Evolutionary conservation across 2,888 invertebrate genomes (phyloP), one percentile per base, ranked within the genome.

Genomic region (Archips xylosteana): DNA sequence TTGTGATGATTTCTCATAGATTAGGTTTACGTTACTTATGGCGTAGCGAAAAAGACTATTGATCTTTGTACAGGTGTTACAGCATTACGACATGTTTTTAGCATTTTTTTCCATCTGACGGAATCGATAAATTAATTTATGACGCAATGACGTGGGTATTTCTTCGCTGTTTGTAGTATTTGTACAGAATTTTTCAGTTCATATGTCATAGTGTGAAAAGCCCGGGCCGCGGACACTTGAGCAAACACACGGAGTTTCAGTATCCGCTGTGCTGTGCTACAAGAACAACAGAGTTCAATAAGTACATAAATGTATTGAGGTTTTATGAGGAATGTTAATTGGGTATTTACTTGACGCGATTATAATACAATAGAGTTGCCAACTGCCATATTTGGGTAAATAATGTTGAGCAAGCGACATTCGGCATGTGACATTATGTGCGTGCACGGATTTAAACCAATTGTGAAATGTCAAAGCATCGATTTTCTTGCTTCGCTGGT

Each of bases 341-440:
- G 70, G 65, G 51, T 65, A 74, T 70, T 70, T 70, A 65, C 74
- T 61, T 72, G 68, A 39, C 64, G 63, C 47, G 60, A 70, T 70
- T 70, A 65, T 47, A 74, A 74, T 65, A 74, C 74, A 74, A 74
- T 74, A 64, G 73, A 60, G 39, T 45, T 34, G 57, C 42, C 60
- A 70, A 70, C 32, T 49, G 32, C 68, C 68, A 62, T 57, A 59
- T 73, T 69, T 73, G 73, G 73, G 57, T 42, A 73, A 64, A 69
- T 68, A 49, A 39, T 73, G 68, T 70, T 63, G 73, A 59, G 67
- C 47, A 63, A 63, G 68, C 73, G 51, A 59, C 59, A 51, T 36
- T 51, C 32, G 65, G 47, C 47, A 34, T 36, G 51, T 36, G 65
- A 51, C 65, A 65, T 65, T 15, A 65, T 54, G 47, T 12, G 59